A percentile compares a stretch with the other conserved stretches of the same genome.
These are phyloP conservation scores for Galaxias olidus DNA, from an alignment of 2,797 vertebrate species.

Conservation along the genomic window DNA sequence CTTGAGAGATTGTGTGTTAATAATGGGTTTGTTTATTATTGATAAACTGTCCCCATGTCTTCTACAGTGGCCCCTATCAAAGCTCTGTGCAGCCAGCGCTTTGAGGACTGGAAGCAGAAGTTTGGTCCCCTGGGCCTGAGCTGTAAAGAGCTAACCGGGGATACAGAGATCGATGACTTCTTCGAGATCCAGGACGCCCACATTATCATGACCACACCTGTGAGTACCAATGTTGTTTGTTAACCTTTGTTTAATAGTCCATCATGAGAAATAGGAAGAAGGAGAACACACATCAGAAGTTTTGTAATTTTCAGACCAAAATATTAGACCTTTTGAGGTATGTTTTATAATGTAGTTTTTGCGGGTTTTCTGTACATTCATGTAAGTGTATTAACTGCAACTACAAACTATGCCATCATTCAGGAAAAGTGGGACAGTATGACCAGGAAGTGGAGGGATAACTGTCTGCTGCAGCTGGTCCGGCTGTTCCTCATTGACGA, in stretches of 20 bases:
- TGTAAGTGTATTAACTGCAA: too few species aligned
- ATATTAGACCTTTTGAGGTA: not conserved
- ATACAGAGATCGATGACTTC: conserved; percentile 93
- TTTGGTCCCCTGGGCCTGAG: conserved; percentile 90
- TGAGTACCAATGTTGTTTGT: conserved; percentile 68
- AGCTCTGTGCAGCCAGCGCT: conserved; percentile 94
- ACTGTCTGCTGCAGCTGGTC: conserved; percentile 89
- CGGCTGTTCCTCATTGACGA: conserved; percentile 94
- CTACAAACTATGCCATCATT: too few species aligned
- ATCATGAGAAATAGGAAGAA: not conserved
- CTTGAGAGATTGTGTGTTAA: too few species aligned
- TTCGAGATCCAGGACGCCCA: conserved; percentile 96
- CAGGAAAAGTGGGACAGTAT: conserved; percentile 99
- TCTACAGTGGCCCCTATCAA: conserved; percentile 95
- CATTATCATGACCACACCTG: conserved; percentile 95
- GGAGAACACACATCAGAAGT: not conserved
- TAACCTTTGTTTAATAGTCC: conserved; percentile 20
- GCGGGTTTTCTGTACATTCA: not conserved
- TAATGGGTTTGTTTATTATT: too few species aligned
- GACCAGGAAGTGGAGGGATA: conserved; percentile 96
- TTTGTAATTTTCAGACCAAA: not conserved
- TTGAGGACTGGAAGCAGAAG: conserved; percentile 93
- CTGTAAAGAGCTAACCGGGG: conserved; percentile 96
- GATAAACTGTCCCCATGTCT: conserved; percentile 12
- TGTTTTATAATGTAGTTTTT: not conserved